Conservation (phyloP, 2,113 vertebrate genomes). For the Oceanites oceanicus region DNA sequence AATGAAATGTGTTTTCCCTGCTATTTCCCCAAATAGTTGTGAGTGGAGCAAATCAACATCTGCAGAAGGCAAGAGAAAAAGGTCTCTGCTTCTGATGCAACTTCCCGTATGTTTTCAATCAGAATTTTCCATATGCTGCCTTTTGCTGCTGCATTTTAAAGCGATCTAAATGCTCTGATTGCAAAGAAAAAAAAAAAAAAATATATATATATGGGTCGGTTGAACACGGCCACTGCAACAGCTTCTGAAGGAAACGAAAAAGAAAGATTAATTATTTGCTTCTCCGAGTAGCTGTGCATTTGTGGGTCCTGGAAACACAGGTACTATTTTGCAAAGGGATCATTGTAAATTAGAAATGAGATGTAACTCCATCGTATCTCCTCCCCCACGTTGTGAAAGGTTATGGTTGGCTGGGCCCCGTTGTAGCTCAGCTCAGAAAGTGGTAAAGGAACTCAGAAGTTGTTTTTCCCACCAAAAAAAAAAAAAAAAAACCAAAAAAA, state of each 20-base stretch:
- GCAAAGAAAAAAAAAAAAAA: background rate
- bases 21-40: background rate
- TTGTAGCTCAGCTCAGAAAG: constrained; percentile 2
- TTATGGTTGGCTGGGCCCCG: background rate
- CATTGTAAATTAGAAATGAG: background rate
- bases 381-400: background rate
- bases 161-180: background rate
- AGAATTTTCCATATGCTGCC: background rate
- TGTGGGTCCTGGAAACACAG: background rate
- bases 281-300: background rate
- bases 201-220: background rate
- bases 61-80: background rate
- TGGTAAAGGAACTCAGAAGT: constrained; percentile 5
- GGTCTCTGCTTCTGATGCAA: background rate
- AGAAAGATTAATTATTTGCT: background rate
- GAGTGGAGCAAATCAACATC: background rate
- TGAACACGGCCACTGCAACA: background rate
- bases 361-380: background rate
- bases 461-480: background rate
- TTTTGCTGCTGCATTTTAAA: background rate
- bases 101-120: constrained; percentile 8
- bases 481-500: background rate
- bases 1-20: constrained; percentile 14
- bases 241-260: background rate
- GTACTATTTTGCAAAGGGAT: background rate